Conservation (phyloP, 2,888 invertebrate genomes). For the Ectemnius cavifrons region DNA sequence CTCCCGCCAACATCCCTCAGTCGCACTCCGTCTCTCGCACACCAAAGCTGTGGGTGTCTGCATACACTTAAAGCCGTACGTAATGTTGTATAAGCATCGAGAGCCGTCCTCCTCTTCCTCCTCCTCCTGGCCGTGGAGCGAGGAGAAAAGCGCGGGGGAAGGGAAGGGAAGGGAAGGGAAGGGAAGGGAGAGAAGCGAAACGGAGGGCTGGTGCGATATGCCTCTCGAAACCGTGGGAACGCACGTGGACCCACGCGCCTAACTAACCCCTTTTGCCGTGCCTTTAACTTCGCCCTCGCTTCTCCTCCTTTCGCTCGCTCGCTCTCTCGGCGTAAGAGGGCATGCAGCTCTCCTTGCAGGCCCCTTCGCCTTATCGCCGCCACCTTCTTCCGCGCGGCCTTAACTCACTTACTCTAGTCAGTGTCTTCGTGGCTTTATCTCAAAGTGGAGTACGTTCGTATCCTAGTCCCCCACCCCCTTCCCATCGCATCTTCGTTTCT, state of each 20-base stretch:
- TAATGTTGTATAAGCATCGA: slow-evolving; percentile 58
- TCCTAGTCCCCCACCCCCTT: too few species aligned
- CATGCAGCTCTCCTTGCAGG: slow-evolving; percentile 26
- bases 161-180: slow-evolving; percentile 23
- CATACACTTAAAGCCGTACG: slow-evolving; percentile 53
- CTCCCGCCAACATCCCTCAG: too few species aligned
- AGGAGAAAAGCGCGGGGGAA: slow-evolving; percentile 27
- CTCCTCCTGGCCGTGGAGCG: background rate
- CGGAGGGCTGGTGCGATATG: slow-evolving; percentile 74
- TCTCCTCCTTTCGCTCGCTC: slow-evolving; percentile 13
- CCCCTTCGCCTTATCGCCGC: slow-evolving; percentile 25
- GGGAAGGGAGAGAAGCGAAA: slow-evolving; percentile 54
- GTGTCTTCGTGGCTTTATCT: background rate
- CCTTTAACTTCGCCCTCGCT: slow-evolving; percentile 33
- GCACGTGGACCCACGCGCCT: slow-evolving; percentile 76
- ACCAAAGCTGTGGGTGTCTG: slow-evolving; percentile 34
- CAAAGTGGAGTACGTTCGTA: too few species aligned
- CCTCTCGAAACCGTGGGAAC: slow-evolving; percentile 77
- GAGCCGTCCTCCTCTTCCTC: slow-evolving; percentile 30
- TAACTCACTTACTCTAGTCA: background rate
- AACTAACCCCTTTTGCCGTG: slow-evolving; percentile 70
- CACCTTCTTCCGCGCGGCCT: slow-evolving; percentile 14
- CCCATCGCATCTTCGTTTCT: too few species aligned
- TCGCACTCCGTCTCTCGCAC: slow-evolving; percentile 24
- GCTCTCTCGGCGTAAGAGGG: too few species aligned